Evolutionary conservation across 2,888 invertebrate genomes (phyloP), one percentile per base, ranked within the genome.

Genomic region (Andrena hattorfiana): DNA sequence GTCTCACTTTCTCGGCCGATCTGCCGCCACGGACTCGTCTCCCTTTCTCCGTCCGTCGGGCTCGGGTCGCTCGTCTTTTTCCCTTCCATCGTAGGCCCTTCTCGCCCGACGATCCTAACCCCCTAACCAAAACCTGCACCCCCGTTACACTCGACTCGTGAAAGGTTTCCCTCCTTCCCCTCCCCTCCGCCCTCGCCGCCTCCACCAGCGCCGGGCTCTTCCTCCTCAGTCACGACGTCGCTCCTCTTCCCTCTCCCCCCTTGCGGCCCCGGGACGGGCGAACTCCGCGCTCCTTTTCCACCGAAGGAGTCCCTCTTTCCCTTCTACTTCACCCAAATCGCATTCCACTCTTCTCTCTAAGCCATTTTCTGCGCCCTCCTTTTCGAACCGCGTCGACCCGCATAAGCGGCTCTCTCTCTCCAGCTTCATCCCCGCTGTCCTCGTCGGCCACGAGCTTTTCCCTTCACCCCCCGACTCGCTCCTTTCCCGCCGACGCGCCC

Each of bases 71-170:
- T 51, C 54, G 54, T 79, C 35, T 48, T 74, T 74, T 72, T 78
- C 70, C 72, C 74, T 77, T 69, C 73, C 70, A 56, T 49, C 51
- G 62, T 67, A 64, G 79, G 74, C 81, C 78, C 76, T 84, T 81
- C 80, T 64, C 77, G 72, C 81, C 79, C 77, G 74, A 74, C 83
- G 83, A 88, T 87, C 82, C 81, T 88, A 89, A 88, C 85, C 89
- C 42, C 87, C 89, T 83, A 88, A 84, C 88, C 84, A 81, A 88
- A 90, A 84, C 82, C 87, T 83, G 85, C 84, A 85, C 84, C 87
- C 84, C 89, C 85, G 81, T 81, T 84, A 79, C 77, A 84, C 74
- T 86, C 82, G 66, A 86, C 79, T 84, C 84, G 74, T 83, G 85
- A 85, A 88, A 88, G 86, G 83, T 83, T 87, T 86, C 86, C 81